phyloP scores from a whole-genome alignment of 2,113 vertebrate genomes.

The Formicarius rufipectus region DNA sequence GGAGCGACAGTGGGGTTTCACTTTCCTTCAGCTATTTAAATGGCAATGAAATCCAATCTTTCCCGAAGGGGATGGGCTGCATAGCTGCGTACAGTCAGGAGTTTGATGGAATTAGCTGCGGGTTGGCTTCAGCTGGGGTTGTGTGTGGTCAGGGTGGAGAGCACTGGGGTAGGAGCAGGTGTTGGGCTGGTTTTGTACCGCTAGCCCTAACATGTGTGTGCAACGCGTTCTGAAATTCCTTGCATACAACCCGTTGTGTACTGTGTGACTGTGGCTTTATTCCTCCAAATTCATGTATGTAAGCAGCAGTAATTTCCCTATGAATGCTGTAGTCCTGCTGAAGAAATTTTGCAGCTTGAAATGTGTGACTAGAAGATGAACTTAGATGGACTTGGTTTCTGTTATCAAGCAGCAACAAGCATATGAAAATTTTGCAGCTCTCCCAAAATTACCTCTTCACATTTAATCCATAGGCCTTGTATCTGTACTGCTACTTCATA shows the following conservation, averaged over 20 bases:
- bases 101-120: not conserved
- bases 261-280: not conserved
- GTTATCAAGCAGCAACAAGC: not conserved
- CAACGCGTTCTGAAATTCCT: not conserved
- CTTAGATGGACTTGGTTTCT: not conserved
- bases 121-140: not conserved
- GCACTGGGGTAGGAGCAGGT: not conserved
- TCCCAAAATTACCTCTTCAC: not conserved
- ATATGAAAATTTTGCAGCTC: not conserved
- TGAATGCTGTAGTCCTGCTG: rapidly evolving
- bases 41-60: not conserved
- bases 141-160: not conserved
- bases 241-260: rapidly evolving
- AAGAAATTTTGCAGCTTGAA: not conserved
- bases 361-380: not conserved
- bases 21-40: not conserved
- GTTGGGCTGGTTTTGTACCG: rapidly evolving
- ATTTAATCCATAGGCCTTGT: not conserved
- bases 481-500: not conserved
- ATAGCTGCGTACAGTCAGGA: not conserved
- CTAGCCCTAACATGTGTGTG: not conserved
- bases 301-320: not conserved
- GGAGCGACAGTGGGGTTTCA: not conserved
- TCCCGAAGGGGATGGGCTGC: not conserved
- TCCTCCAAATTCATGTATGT: not conserved